Conservation (phyloP, 1,140 invertebrate species). For the Atta texana region DNA sequence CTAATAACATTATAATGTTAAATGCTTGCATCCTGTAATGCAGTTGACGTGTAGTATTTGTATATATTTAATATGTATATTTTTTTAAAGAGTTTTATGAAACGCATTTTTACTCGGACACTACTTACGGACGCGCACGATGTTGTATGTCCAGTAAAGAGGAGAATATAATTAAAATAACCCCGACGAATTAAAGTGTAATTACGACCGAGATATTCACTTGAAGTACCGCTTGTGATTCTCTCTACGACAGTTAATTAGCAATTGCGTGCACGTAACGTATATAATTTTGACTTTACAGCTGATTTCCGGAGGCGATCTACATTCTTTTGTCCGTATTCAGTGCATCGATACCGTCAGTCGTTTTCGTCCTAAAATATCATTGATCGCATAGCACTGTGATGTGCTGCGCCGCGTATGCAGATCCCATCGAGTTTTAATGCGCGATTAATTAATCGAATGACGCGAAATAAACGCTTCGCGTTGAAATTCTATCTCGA, state of each 20-base stretch:
- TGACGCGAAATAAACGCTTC: slow-evolving; percentile 67
- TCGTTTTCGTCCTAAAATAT: slow-evolving; percentile 19
- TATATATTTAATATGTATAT: not conserved
- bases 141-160: not conserved
- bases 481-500: slow-evolving; percentile 47
- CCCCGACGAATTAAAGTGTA: slow-evolving; percentile 48
- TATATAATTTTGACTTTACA: slow-evolving; percentile 40
- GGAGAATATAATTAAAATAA: slow-evolving; percentile 52
- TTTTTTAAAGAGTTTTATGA: slow-evolving; percentile 4
- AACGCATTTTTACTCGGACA: not conserved
- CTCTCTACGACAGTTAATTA: slow-evolving; percentile 53
- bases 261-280: slow-evolving; percentile 52
- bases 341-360: not conserved
- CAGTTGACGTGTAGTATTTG: not conserved
- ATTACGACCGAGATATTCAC: slow-evolving; percentile 41
- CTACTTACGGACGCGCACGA: not conserved
- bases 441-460: slow-evolving; percentile 68
- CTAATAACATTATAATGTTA: not conserved
- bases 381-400: slow-evolving; percentile 33
- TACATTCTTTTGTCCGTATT: slow-evolving; percentile 11
- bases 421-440: slow-evolving; percentile 53
- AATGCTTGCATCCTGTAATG: not conserved
- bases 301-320: slow-evolving; percentile 44
- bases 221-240: slow-evolving; percentile 37
- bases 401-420: slow-evolving; percentile 1